Percentiles rank a stretch among this genome's conserved stretches.
These are phyloP conservation scores for Prochilodus magdalenae DNA, from an alignment of 2,113 vertebrate species.

Conservation along the genomic window DNA sequence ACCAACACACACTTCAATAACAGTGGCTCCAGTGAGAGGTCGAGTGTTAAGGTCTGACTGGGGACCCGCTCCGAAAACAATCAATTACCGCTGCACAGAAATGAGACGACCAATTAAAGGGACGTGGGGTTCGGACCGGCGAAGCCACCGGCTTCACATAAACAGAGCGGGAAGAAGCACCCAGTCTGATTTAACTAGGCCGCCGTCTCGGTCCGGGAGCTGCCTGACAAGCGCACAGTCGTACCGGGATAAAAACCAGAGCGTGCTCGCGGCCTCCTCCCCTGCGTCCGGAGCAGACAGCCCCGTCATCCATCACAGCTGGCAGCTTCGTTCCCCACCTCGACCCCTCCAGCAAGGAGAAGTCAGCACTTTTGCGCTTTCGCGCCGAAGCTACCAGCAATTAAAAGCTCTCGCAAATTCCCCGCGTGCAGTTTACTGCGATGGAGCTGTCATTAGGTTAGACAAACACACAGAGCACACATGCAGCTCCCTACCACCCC, in stretches of 20 bases:
- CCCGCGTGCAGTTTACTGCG: conserved; percentile 28
- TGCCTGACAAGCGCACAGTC: neutral
- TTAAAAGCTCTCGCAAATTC: conserved; percentile 47
- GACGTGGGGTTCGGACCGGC: neutral
- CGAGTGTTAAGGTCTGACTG: neutral
- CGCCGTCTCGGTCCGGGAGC: neutral
- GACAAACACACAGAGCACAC: conserved; percentile 14
- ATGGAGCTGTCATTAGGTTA: conserved; percentile 39
- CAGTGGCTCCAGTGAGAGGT: neutral
- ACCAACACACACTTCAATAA: neutral
- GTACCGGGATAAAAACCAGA: conserved; percentile 13
- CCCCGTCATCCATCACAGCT: conserved; percentile 50
- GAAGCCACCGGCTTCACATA: neutral
- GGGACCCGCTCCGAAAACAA: neutral
- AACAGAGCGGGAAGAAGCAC: neutral
- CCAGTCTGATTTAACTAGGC: neutral
- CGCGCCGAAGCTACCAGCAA: conserved; percentile 25
- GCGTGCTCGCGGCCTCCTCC: conserved; percentile 6
- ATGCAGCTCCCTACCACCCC: neutral
- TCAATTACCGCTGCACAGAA: neutral
- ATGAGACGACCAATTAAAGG: neutral
- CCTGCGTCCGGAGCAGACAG: conserved; percentile 27
- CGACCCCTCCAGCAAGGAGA: conserved; percentile 36
- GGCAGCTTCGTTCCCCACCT: conserved; percentile 42
- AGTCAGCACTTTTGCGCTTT: conserved; percentile 39